Base-by-base conservation (phyloP, 2,113 vertebrate genomes). In the Spheniscus mendiculus region DNA sequence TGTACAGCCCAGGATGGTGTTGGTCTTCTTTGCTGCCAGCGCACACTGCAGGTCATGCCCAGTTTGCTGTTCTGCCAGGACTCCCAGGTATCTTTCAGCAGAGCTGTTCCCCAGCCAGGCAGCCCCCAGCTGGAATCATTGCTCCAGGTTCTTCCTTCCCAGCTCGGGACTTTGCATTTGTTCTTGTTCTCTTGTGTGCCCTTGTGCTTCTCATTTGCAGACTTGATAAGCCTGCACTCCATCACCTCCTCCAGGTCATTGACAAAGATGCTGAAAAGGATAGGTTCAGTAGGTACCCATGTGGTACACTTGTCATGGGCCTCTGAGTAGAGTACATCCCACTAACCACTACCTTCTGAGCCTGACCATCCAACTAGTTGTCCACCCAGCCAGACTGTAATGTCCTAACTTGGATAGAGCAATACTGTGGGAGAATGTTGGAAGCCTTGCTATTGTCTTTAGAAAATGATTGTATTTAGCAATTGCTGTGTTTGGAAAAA, bases 251-350 rank as follows among this genome's bases (percentile, higher is more conserved):
- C 30, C n/a, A 38, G 34, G n/a, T 20, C 47, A 52, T 0, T 32
- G 47, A 23, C 38, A 71, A 69, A 79, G 71, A 10, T 25, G 27
- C 38, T 87, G 44, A 36, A 32, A 38, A 79, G 62, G 47, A 30
- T 11, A 55, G 16, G 34, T 9, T 13, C 36, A 36, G 30, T 15
- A 30, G 42, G 15, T 38, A 44, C 1, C 38, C 15, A 56, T 30
- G 36, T 6, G 17, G 23, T 8, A 18, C 11, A 30, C 30, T 29
- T 26, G 12, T 12, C 34, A 5, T 1, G 1, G 40, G 26, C 30
- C 65, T 83, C 36, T 9, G 8, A 23, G 32, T 11, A 77, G 19
- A 55, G 26, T 0, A 29, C 2, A 1, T 9, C 32, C 44, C 1
- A 0, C 30, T 26, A 78, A 34, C 22, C 23, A 2, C 19, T 38